Conservation (phyloP, 2,797 vertebrate genomes). For the Peromyscus melanophrys region DNA sequence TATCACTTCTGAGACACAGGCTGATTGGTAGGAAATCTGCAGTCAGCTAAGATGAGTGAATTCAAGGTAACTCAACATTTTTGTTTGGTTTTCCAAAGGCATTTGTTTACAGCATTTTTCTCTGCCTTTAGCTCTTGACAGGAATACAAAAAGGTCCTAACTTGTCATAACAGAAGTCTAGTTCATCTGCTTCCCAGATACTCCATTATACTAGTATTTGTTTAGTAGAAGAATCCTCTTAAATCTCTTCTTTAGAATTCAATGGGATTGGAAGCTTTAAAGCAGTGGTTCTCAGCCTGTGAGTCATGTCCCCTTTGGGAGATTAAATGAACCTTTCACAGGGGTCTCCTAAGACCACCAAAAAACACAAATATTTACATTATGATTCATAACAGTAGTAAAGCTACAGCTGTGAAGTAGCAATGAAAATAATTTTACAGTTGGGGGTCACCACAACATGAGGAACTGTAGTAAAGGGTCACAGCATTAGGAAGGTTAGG, state of each 20-base stretch:
- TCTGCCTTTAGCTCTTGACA: constrained; percentile 18
- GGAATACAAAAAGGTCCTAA: background rate
- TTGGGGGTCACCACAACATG: background rate
- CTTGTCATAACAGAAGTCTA: constrained; percentile 17
- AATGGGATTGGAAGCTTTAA: background rate
- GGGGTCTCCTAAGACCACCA: background rate
- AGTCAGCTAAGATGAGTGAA: constrained; percentile 24
- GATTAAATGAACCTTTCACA: background rate
- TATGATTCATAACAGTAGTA: background rate
- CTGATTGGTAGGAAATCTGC: background rate
- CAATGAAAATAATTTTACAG: background rate
- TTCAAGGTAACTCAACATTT: constrained; percentile 50
- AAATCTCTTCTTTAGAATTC: constrained; percentile 36
- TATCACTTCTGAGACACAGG: background rate
- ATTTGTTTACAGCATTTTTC: constrained; percentile 26
- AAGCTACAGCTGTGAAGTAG: background rate
- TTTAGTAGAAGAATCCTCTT: constrained; percentile 17
- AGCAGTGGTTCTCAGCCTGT: background rate
- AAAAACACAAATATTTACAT: background rate
- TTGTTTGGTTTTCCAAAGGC: constrained; percentile 62
- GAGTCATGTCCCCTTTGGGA: background rate
- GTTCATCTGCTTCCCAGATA: background rate
- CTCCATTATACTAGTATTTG: background rate
- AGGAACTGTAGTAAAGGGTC: background rate
- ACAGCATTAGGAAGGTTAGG: background rate